phyloP scores from a whole-genome alignment of 2,888 invertebrate species.

The Phytoseiulus persimilis region DNA sequence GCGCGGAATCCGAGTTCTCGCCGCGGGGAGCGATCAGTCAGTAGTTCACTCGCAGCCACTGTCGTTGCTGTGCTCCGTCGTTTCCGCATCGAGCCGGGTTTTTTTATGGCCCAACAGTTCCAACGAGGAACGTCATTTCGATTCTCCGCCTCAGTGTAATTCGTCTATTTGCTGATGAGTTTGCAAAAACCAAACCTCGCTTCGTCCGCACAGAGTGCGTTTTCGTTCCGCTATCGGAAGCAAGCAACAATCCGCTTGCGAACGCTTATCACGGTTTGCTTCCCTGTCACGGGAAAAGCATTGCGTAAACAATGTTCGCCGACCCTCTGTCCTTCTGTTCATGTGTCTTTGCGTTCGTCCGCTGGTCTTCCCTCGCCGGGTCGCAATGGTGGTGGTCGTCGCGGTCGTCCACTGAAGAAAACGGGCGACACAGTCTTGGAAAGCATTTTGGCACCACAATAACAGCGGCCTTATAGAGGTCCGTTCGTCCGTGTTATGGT shows the following conservation, averaged over 20 bases:
- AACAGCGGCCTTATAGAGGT: not conserved
- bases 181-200: not conserved
- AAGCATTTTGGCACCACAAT: not conserved
- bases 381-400: not conserved
- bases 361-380: not conserved
- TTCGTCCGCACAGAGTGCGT: too few relatives aligned
- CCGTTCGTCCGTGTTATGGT: slow-evolving; percentile 5
- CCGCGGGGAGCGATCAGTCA: not conserved
- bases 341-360: not conserved
- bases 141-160: not conserved
- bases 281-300: not conserved
- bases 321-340: not conserved
- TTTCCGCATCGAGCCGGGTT: not conserved
- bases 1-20: not conserved
- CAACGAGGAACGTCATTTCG: not conserved
- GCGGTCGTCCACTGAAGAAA: not conserved
- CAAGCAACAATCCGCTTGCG: not conserved
- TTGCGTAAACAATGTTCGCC: not conserved
- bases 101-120: not conserved
- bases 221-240: not conserved
- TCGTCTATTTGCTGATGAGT: not conserved
- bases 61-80: not conserved
- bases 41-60: not conserved
- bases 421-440: not conserved
- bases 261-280: not conserved